These are phyloP conservation scores for Trichacis sp. DNA, from an alignment of 2,888 invertebrate genomes.

Conservation along the genomic window DNA sequence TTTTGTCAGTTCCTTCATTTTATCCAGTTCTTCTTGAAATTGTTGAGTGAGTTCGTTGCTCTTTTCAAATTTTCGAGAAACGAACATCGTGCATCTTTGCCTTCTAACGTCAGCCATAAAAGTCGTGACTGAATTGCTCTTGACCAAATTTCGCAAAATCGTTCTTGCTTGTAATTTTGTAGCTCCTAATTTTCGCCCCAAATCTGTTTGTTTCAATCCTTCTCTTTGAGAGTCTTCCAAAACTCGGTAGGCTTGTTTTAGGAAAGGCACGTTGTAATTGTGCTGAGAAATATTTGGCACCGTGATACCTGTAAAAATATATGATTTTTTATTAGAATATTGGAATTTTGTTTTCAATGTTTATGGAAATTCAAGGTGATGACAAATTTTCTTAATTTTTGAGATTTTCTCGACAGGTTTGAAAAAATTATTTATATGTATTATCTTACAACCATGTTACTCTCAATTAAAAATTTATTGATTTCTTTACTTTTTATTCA, in stretches of 20 bases:
- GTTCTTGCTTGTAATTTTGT: slow-evolving; percentile 70
- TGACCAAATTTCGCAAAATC: slow-evolving; percentile 69
- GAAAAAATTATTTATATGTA: too few species aligned
- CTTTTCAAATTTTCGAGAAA: slow-evolving; percentile 61
- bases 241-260: slow-evolving; percentile 71
- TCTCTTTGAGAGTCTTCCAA: slow-evolving; percentile 70
- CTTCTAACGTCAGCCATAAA: slow-evolving; percentile 73
- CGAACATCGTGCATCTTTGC: slow-evolving; percentile 71
- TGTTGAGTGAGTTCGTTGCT: slow-evolving; percentile 57
- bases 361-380: too few species aligned
- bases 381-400: too few species aligned
- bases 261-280: slow-evolving; percentile 55
- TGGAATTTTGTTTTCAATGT: too few species aligned
- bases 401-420: too few species aligned
- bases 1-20: slow-evolving; percentile 59
- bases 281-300: slow-evolving; percentile 53
- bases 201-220: slow-evolving; percentile 71
- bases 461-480: too few species aligned
- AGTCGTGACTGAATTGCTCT: slow-evolving; percentile 67
- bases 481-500: too few species aligned
- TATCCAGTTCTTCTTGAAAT: slow-evolving; percentile 58
- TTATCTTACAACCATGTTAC: too few species aligned
- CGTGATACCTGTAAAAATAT: too few species aligned
- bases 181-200: slow-evolving; percentile 67
- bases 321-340: slow-evolving; percentile 43